phyloP scores from a whole-genome alignment of 2,888 invertebrate genomes.

The Cephus rjabovi region DNA sequence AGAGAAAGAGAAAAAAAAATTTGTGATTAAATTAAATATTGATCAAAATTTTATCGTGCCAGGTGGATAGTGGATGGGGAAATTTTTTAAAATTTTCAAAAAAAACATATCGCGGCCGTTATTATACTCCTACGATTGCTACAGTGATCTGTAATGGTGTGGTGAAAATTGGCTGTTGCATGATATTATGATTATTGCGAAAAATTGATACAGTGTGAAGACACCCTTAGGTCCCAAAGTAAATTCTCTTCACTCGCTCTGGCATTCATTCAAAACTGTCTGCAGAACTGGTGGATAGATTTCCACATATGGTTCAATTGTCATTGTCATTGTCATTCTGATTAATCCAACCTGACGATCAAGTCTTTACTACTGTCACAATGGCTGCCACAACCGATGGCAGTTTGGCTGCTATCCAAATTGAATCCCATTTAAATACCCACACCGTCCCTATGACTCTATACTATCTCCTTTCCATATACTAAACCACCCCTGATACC shows the following conservation, averaged over 20 bases:
- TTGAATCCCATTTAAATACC: slow-evolving; percentile 40
- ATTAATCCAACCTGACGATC: neutral
- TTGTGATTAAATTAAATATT: too few species aligned
- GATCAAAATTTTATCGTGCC: too few species aligned
- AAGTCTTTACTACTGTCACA: slow-evolving; percentile 10
- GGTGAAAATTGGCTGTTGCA: too few species aligned
- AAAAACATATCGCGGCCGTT: too few species aligned
- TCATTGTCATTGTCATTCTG: neutral
- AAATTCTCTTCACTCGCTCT: neutral
- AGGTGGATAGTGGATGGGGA: too few species aligned
- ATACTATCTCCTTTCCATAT: neutral
- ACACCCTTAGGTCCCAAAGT: neutral
- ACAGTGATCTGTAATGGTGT: too few species aligned
- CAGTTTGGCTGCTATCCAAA: slow-evolving; percentile 40
- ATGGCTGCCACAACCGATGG: slow-evolving; percentile 2
- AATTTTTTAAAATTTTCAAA: too few species aligned
- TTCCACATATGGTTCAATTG: neutral
- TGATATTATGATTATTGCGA: neutral
- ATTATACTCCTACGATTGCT: too few species aligned
- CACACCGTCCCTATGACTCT: neutral
- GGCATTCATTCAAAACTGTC: neutral
- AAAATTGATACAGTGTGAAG: neutral
- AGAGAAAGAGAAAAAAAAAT: too few species aligned
- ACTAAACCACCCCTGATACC: neutral
- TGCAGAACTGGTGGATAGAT: neutral